Evolutionary conservation across 2,113 vertebrate genomes (phyloP), one percentile per base, ranked within the genome.

Genomic region (Brachionichthys hirsutus): DNA sequence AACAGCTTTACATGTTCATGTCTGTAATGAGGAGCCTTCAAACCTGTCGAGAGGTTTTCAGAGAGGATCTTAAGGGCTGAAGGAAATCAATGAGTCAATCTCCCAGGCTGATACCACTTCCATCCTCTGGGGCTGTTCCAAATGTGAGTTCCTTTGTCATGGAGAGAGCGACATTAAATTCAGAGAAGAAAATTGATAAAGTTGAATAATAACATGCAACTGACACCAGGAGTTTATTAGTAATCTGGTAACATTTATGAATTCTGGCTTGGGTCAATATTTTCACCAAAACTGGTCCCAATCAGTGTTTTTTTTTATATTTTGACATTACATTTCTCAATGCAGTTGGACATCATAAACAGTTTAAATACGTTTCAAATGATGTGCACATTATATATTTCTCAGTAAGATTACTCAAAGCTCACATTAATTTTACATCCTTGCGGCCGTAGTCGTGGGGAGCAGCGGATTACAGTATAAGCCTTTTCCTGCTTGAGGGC

Each of bases 21-120:
- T 66, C 16, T 89, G 87, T 89, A 88, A 88, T 85, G 85, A 89
- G 86, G 79, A 70, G 77, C 79, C 82, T 86, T 76, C 77, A 81
- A 86, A 79, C 68, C 77, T 67, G 78, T 70, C 77, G 70, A 70
- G 77, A 78, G 70, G 81, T 79, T 80, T 70, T 79, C 62, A 67
- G 66, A 83, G 59, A 70, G 59, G 42, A 58, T 72, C 66, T 80
- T 44, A n/a, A 66, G 68, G 70, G 71, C 73, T 83, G 75, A 71
- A 57, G 71, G 72, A 71, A 86, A 86, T 87, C 82, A 75, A 78
- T 83, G 82, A 80, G 71, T 77, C 71, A 54, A 70, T 83, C 80
- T 82, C 75, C 9, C 19, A 59, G 73, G 82, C 71, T 70, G 59
- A 73, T 73, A 42, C 54, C 60, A 52, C n/a, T n/a, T 62, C 83